A percentile compares a stretch with the other conserved stretches of the same genome.
Conservation (phyloP, 2,113 vertebrate genomes). For the Anolis carolinensis region DNA sequence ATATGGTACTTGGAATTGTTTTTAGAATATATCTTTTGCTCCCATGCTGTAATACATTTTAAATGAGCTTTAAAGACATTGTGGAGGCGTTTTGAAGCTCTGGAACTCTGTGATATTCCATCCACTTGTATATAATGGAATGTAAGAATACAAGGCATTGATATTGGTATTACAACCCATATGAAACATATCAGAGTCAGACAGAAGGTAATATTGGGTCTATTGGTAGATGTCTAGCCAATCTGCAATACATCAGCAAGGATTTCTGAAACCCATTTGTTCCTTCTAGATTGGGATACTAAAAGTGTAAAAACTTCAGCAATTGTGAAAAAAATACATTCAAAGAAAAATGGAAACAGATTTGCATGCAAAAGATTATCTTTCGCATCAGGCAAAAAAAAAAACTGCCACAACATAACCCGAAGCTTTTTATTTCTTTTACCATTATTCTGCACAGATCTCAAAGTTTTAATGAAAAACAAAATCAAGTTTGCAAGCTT, state of each 20-base stretch:
- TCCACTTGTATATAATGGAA: background rate
- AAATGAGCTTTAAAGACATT: background rate
- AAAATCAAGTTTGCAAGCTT: background rate
- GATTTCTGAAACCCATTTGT: too few relatives aligned
- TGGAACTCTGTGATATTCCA: background rate
- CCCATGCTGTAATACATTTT: background rate
- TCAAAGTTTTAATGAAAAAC: background rate
- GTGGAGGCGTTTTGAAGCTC: background rate
- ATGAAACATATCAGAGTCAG: background rate
- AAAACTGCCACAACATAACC: background rate
- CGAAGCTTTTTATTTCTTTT: background rate
- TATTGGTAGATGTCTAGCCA: background rate
- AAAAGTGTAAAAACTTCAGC: background rate
- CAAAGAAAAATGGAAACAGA: background rate
- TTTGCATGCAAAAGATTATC: background rate
- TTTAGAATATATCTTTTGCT: background rate
- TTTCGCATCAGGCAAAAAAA: background rate
- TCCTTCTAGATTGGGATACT: background rate
- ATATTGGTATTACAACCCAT: background rate
- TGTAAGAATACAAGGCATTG: constrained; percentile 21
- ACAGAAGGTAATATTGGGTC: background rate
- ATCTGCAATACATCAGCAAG: too few relatives aligned
- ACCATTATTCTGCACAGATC: background rate
- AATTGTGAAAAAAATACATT: too few relatives aligned
- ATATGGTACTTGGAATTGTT: background rate